Base-by-base conservation (phyloP, 2,888 invertebrate genomes). In the Listrodromus nycthemerus region DNA sequence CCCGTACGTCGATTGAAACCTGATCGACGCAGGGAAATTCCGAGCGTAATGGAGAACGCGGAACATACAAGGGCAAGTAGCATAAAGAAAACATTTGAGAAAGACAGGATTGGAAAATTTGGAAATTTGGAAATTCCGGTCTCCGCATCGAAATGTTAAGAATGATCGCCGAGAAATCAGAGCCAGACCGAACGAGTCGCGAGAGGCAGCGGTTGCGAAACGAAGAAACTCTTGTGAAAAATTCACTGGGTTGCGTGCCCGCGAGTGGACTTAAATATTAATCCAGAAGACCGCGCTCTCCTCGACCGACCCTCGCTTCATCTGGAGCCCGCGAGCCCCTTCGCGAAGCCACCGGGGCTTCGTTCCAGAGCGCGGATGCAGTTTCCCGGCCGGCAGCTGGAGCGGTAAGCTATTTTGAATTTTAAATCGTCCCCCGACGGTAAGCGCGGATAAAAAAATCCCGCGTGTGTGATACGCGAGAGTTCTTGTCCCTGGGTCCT, bases 401-500 rank as follows among this genome's bases (percentile, higher is more conserved):
- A 84, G 85, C 86, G 89, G 88, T 89, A 89, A 90, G 89, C 89
- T 90, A 86, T 89, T 90, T 89, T 91, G 89, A 89, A 91, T 88
- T 91, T 91, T 89, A 90, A 90, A 91, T 91, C 76, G 71, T 80
- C 1, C 41, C 41, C 80, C 80, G 83, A 88, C 88, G 88, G 86
- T 82, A 88, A 87, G 83, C 85, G 73, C 71, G 80, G 83, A 86
- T 83, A 86, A 85, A 87, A 65, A 13, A 76, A 73, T 78, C 71
- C 78, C 83, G 80, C n/a, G 27, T 58, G 27, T 58, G 84, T 76
- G 76, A 81, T 84, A 78, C 82, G 75, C 81, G 78, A 69, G 77
- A 75, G 75, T 71, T 83, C 82, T 86, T 83, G 84, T 86, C 86
- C 83, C 82, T 80, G 74, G 73, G 75, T 85, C 79, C 61, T 83